phyloP scores from a whole-genome alignment of 2,888 invertebrate species.

The Cantharis rustica region DNA sequence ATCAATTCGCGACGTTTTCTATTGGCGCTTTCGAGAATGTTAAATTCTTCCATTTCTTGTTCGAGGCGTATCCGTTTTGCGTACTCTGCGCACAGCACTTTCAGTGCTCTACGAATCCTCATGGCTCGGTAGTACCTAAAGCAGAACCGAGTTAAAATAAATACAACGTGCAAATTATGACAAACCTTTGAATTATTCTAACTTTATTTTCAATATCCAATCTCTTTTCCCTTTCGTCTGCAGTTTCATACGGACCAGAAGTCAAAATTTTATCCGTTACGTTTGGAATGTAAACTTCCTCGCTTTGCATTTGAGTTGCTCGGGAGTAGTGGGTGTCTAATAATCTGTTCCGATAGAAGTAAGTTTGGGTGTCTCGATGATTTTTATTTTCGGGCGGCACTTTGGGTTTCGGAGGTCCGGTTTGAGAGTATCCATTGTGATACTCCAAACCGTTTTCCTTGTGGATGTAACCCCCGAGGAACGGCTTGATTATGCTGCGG shows the following conservation, averaged over 20 bases:
- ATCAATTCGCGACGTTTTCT: constrained; percentile 63
- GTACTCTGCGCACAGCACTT: constrained; percentile 59
- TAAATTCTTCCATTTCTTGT: constrained; percentile 57
- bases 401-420: constrained; percentile 65
- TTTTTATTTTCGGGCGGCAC: constrained; percentile 59
- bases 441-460: constrained; percentile 71
- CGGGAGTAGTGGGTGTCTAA: constrained; percentile 62
- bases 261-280: constrained; percentile 66
- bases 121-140: constrained; percentile 63
- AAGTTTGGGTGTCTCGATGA: constrained; percentile 71
- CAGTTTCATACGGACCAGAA: constrained; percentile 68
- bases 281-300: constrained; percentile 64
- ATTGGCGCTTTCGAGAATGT: constrained; percentile 58
- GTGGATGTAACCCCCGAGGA: constrained; percentile 81
- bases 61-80: constrained; percentile 60
- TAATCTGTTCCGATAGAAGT: constrained; percentile 58
- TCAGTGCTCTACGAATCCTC: constrained; percentile 60
- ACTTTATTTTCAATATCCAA: constrained; percentile 63
- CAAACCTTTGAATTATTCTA: constrained; percentile 63
- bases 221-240: constrained; percentile 64
- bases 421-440: constrained; percentile 84
- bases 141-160: not conserved
- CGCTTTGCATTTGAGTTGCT: constrained; percentile 66
- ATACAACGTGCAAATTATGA: not conserved
- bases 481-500: constrained; percentile 70